A percentile compares a stretch with the other conserved stretches of the same genome.
phyloP scores from a whole-genome alignment of 2,888 invertebrate genomes.

The Phlogophora meticulosa region DNA sequence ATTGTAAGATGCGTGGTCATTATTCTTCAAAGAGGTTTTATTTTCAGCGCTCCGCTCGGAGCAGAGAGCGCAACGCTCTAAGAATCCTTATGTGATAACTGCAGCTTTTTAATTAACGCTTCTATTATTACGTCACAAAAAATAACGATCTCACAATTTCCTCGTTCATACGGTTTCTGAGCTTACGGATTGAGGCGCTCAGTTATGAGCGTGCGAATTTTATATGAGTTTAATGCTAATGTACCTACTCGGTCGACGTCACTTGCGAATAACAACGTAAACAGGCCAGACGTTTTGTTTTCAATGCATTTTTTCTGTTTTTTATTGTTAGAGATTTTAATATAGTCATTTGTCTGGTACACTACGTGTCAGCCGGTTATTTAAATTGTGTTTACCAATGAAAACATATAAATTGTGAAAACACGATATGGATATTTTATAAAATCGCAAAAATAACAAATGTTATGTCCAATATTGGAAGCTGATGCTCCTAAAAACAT shows the following conservation, averaged over 20 bases:
- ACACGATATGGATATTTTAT: neutral
- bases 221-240: conserved; percentile 59
- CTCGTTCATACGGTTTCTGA: conserved; percentile 75
- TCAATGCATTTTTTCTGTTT: conserved; percentile 22
- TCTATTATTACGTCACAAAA: conserved; percentile 78
- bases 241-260: conserved; percentile 24
- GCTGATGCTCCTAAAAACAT: conserved; percentile 11
- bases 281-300: conserved; percentile 40
- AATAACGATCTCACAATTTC: conserved; percentile 74
- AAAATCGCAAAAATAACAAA: neutral
- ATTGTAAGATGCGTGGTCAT: conserved; percentile 1
- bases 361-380: neutral
- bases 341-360: neutral
- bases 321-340: conserved; percentile 3
- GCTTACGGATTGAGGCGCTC: conserved; percentile 54
- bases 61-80: conserved; percentile 54
- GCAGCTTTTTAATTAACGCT: conserved; percentile 85
- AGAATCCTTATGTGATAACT: conserved; percentile 75
- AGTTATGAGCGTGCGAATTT: conserved; percentile 63
- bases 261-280: conserved; percentile 38
- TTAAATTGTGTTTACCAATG: neutral
- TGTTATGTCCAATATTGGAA: neutral
- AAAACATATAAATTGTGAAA: neutral
- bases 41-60: conserved; percentile 8
- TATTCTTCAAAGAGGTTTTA: conserved; percentile 17